Evolutionary conservation across 2,888 invertebrate genomes (phyloP), one percentile per base, ranked within the genome.

Genomic region (Aporophyla lueneburgensis): DNA sequence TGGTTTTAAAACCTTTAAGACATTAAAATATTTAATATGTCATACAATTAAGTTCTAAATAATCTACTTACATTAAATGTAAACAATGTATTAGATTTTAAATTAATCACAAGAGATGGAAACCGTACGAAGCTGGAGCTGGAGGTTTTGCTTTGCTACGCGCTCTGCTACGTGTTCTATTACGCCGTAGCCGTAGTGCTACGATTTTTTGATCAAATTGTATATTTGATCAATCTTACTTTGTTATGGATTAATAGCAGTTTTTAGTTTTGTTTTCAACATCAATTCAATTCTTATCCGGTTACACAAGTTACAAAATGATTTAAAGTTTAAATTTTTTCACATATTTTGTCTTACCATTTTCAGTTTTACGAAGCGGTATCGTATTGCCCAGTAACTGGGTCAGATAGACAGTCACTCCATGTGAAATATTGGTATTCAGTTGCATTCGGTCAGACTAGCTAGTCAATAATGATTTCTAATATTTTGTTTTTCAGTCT

Each of bases 161-260:
- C 2, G 21, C 16, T 4, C 14, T 49, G 27, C 24, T 65, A 65
- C 65, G 65, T 19, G 24, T 14, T 12, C 24, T 61, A 16, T 59
- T 70, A 70, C 62, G 68, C 71, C 53, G 71, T 53, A 53, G 53
- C 65, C 16, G 21, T 21, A 69, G 16, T 53, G 24, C 68, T 49
- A 49, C 12, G 27, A 19, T 14, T 12, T 65, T 14, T n/a, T n/a
- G 5, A 16, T 16, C 27, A 19, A 19, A 19, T 19, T 19, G 2
- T 43, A 40, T 4, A 0, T 54, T 54, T 33, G 19, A 33, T 46
- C 7, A 46, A 46, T 21, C 14, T 27, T 14, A 27, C 14, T 49
- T 49, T 49, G 7, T 14, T 27, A 24, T 7, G 7, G 12, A 16
- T n/a, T n/a, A 21, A 16, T 33, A 16, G 2, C 19, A 12, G 46